A percentile compares a stretch with the other conserved stretches of the same genome.
These are phyloP conservation scores for Acanthoscelides obtectus DNA, from an alignment of 2,888 invertebrate species.

Conservation along the genomic window DNA sequence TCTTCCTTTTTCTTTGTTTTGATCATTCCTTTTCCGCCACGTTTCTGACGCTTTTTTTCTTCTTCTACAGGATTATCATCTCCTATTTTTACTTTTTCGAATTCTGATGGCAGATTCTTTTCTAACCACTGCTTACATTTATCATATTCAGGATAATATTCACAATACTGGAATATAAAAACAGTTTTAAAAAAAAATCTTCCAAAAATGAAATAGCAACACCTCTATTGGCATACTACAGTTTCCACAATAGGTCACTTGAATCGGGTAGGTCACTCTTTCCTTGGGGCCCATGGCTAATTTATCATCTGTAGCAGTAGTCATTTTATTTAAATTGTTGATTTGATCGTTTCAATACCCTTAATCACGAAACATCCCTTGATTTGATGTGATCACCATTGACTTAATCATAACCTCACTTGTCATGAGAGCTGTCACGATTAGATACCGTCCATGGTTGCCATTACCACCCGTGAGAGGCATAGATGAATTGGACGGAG, in stretches of 20 bases:
- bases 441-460: too few species aligned
- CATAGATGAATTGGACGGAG: too few species aligned
- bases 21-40: constrained; percentile 94
- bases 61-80: constrained; percentile 70
- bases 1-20: constrained; percentile 94
- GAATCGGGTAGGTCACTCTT: constrained; percentile 75
- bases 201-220: neutral
- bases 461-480: too few species aligned
- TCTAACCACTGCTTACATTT: constrained; percentile 97
- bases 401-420: too few species aligned
- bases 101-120: constrained; percentile 87
- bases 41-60: constrained; percentile 93
- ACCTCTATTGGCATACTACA: constrained; percentile 92
- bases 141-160: constrained; percentile 96
- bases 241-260: constrained; percentile 88
- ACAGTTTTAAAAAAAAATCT: neutral
- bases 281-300: constrained; percentile 50
- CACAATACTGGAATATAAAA: constrained; percentile 73
- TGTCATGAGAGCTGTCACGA: too few species aligned
- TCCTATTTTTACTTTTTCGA: constrained; percentile 80
- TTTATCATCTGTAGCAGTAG: constrained; percentile 57
- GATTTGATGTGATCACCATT: too few species aligned
- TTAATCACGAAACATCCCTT: too few species aligned
- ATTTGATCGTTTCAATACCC: too few species aligned
- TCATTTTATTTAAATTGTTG: too few species aligned